Evolutionary conservation across 2,113 vertebrate species (phyloP).

Genomic region (Turdus rufiventris): DNA sequence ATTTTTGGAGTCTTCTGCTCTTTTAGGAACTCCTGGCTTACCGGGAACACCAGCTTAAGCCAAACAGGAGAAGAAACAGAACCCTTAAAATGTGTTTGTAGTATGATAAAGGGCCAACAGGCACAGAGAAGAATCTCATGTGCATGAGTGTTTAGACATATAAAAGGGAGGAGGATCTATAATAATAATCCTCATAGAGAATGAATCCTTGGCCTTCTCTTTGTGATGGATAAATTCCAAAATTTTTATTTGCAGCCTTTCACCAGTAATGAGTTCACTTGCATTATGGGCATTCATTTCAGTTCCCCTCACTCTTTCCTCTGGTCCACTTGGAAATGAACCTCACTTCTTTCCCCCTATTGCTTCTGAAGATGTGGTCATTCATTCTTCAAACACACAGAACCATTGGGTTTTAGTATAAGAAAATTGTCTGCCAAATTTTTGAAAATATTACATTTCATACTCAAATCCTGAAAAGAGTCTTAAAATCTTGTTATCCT

Average conservation of each 20-base stretch:
- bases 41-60: constrained; percentile 70
- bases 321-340: neutral
- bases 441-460: neutral
- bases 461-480: neutral
- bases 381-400: neutral
- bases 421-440: neutral
- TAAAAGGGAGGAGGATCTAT: neutral
- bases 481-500: neutral
- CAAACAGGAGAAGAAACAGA: neutral
- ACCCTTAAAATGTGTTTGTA: neutral
- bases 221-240: neutral
- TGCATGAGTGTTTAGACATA: neutral
- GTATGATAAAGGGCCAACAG: neutral
- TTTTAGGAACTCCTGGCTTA: constrained; percentile 70
- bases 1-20: constrained; percentile 54
- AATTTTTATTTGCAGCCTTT: neutral
- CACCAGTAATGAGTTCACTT: neutral
- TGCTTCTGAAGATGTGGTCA: neutral
- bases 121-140: neutral
- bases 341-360: neutral
- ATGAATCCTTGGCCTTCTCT: neutral
- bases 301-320: neutral
- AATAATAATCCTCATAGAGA: neutral
- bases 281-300: neutral
- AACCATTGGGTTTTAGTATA: neutral